Evolutionary conservation across 1,140 invertebrate genomes (phyloP), one percentile per base, ranked within the genome.

Genomic region (Pseudomyrmex cubaensis): DNA sequence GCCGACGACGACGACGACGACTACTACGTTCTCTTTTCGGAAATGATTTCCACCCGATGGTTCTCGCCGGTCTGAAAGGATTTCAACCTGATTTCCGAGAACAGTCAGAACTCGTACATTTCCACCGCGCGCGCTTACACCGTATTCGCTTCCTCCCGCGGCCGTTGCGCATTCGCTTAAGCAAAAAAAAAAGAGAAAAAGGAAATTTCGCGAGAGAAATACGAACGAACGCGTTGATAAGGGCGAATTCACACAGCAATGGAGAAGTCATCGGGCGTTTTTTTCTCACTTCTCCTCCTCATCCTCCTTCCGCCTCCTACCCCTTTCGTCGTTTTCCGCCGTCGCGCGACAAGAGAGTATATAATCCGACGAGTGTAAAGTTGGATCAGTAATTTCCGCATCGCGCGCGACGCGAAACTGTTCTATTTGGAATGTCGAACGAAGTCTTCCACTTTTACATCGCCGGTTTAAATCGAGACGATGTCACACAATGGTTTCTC

Each of bases 11-110:
- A n/a, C n/a, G n/a, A 35, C 35, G 5, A 35, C 35, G 35, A 35
- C 78, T 57, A 75, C 70, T 82, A 61, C 70, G 57, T 57, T 61
- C 44, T 75, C 78, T 63, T 82, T 82, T 75, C 78, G 72, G 72
- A 75, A 75, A 82, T 82, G 78, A 82, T 82, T 82, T 82, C 78
- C 78, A 82, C 78, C 78, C 78, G 59, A 82, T 82, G 78, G 70
- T 63, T 82, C 59, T n/a, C 76, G 57, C 54, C 50, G 56, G 70
- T 54, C 78, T 75, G 78, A 82, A 82, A 82, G 78, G 70, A 82
- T 75, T 75, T 82, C 57, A 62, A 80, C 76, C 54, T 80, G 76
- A 80, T 80, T 75, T 62, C 78, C 78, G 78, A 63, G 70, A 82
- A 64, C 78, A 82, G 78, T 64, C 70, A 25, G 78, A 56, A 44